Evolutionary conservation across 2,888 invertebrate species (phyloP), one percentile per base, ranked within the genome.

Genomic region (Omphaloscelis lunosa): DNA sequence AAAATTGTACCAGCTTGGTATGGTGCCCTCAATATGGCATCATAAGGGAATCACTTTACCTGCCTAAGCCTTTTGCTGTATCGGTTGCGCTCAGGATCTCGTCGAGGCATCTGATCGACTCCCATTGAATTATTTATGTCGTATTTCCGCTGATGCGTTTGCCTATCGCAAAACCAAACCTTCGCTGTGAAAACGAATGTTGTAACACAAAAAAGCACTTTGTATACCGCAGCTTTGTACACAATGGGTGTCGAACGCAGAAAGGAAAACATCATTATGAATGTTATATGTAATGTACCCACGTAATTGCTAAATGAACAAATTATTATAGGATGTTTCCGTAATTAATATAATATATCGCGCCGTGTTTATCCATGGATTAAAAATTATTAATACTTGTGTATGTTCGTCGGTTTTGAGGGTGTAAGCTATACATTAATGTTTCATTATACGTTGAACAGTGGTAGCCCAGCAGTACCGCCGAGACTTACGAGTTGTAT

Each of bases 121-220:
- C 85, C 72, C 84, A 80, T 89, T 93, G 92, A 94, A 94, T 94
- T 92, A 94, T 94, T 93, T 92, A 93, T 93, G 72, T 91, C 88
- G 84, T 88, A 92, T 93, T 92, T 91, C 90, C 91, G 89, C 89
- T 91, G 93, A 93, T 93, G 92, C 93, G 90, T 93, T 93, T 88
- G 86, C 87, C 90, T 92, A 92, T 92, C 86, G 90, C 88, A 88
- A 91, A 92, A 89, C 89, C 89, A 91, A 93, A 93, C 90, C 87
- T 86, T 91, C 85, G 74, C 84, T 75, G 84, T 83, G 89, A 89
- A 89, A 90, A 89, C 89, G 87, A 79, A 91, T 88, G 73, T 85
- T 83, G 88, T 83, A 89, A 93, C 92, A 93, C 90, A 93, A 92
- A 93, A 93, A 93, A 89, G 89, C 92, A 90, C 92, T 93, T 90